Evolutionary conservation across 1,140 invertebrate genomes (phyloP), one percentile per base, ranked within the genome.

Genomic region (Vollenhovia emeryi): DNA sequence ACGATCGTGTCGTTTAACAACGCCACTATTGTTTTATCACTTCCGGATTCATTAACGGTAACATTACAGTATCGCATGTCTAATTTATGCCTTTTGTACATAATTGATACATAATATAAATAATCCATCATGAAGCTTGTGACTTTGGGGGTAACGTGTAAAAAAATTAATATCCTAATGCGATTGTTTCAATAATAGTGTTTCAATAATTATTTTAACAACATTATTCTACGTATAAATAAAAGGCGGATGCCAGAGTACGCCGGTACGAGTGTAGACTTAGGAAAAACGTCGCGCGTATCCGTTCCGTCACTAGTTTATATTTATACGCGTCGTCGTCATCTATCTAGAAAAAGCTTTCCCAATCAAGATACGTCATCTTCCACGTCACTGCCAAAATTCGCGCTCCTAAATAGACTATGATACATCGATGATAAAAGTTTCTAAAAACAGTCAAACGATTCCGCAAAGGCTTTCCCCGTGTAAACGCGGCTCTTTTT

Each of bases 321-420:
- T 87, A 87, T 87, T 87, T 87, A 73, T 30, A 64, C 52, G n/a
- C 59, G 6, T 57, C 15, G 48, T 64, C 74, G 52, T 52, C 78
- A 82, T 30, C 78, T 57, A 59, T 82, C 78, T 59, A 82, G 66
- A 82, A 82, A 82, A 82, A 71, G n/a, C 50, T 82, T 57, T 33
- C 73, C 36, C 50, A 30, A 69, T n/a, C 36, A 73, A 71, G 36
- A 30, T 82, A 71, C 66, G 66, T 80, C 78, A 71, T 71, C 48
- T 52, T 27, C 21, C 62, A 40, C 62, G 76, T 71, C 24, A 80
- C 45, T 43, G 43, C 36, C 52, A 27, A 59, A 59, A 71, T 71
- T 30, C 21, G 36, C 18, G 18, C 6, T 80, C 43, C 45, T 71
- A 57, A 80, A 71, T 82, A 57, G 73, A 82, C 11, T 4, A 13